phyloP scores from a whole-genome alignment of 2,888 invertebrate genomes.

The Drosophila anceps region DNA sequence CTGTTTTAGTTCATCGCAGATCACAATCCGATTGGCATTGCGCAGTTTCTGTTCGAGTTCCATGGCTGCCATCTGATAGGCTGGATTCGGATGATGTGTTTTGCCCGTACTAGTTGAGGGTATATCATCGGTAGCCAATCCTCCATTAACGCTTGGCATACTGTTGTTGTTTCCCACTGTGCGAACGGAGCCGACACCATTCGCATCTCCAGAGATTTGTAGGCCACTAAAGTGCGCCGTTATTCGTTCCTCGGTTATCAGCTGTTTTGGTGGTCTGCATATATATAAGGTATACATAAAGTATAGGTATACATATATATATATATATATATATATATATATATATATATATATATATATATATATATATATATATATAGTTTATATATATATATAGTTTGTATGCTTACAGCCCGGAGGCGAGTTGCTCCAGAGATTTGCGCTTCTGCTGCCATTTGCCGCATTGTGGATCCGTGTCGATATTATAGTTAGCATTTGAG shows the following conservation, averaged over 20 bases:
- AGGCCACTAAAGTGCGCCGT: constrained; percentile 91
- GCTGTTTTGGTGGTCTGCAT: constrained; percentile 90
- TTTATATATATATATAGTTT: background rate
- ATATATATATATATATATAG: no score
- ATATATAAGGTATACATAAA: background rate
- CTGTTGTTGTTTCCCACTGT: constrained; percentile 44
- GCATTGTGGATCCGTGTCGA: constrained; percentile 51
- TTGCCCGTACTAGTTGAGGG: constrained; percentile 78
- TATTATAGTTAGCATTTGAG: constrained; percentile 48
- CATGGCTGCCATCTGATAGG: constrained; percentile 82
- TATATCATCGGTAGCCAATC: constrained; percentile 69
- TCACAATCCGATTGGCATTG: constrained; percentile 87
- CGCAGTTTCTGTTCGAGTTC: constrained; percentile 84
- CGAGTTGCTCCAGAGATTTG: constrained; percentile 81
- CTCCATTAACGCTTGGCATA: constrained; percentile 56
- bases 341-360: background rate
- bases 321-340: no score
- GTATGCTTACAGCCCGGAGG: constrained; percentile 86
- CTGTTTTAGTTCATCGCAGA: constrained; percentile 91
- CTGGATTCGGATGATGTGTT: constrained; percentile 76
- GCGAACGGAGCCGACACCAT: constrained; percentile 31
- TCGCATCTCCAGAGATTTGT: constrained; percentile 88
- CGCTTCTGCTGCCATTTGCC: constrained; percentile 79
- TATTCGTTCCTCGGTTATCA: constrained; percentile 94
- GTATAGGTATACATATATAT: background rate